phyloP scores from a whole-genome alignment of 2,888 invertebrate species.

The Phrixothrix hirtus region DNA sequence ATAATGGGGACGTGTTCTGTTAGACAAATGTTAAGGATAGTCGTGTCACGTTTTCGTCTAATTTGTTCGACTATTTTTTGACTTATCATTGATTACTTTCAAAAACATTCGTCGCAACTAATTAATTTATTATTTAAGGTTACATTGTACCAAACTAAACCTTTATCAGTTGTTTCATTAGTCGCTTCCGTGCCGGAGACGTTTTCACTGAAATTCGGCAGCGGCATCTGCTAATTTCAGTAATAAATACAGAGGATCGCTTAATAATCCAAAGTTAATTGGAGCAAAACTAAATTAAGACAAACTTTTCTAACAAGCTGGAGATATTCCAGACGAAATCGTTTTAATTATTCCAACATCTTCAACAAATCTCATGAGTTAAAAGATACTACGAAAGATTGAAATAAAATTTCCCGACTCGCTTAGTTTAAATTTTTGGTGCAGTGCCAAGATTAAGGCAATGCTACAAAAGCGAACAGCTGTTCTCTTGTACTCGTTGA shows the following conservation, averaged over 20 bases:
- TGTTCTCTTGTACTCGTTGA: conserved; percentile 32
- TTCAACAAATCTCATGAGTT: conserved; percentile 31
- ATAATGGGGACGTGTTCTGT: no score
- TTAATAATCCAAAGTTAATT: conserved; percentile 42
- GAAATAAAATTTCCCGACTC: conserved; percentile 31
- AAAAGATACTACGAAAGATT: conserved; percentile 30
- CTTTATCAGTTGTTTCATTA: conserved; percentile 28
- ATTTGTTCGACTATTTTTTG: no score
- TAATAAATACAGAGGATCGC: conserved; percentile 36
- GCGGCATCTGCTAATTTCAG: conserved; percentile 31
- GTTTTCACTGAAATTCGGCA: conserved; percentile 26
- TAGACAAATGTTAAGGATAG: no score
- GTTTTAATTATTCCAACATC: conserved; percentile 43
- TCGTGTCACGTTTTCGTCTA: no score
- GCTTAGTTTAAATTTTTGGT: conserved; percentile 35
- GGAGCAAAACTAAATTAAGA: conserved; percentile 41
- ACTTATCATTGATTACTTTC: no score
- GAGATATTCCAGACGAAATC: conserved; percentile 41
- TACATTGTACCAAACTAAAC: conserved; percentile 13
- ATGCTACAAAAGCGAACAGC: conserved; percentile 32
- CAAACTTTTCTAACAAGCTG: conserved; percentile 37
- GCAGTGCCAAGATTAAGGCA: conserved; percentile 34
- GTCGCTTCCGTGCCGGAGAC: conserved; percentile 23
- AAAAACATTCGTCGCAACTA: no score
- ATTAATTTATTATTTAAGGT: background rate